A percentile compares a stretch with the other conserved stretches of the same genome.
Evolutionary conservation across 2,797 vertebrate species (phyloP).

Genomic region (Eulemur coronatus): DNA sequence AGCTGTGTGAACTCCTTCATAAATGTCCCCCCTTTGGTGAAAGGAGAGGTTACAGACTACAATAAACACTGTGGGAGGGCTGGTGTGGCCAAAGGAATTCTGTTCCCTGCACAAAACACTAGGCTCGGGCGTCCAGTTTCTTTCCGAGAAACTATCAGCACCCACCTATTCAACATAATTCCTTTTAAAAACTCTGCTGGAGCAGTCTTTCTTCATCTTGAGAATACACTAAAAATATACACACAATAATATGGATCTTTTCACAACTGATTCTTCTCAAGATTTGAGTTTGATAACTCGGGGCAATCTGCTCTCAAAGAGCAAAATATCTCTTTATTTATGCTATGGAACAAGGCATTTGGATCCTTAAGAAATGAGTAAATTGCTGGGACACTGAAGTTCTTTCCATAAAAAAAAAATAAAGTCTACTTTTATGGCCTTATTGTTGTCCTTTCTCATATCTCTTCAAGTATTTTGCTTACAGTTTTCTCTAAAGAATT

Average conservation of each 20-base stretch:
- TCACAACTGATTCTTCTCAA: neutral
- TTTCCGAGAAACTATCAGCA: conserved; percentile 14
- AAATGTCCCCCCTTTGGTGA: neutral
- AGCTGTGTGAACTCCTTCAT: conserved; percentile 60
- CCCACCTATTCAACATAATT: neutral
- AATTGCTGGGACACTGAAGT: neutral
- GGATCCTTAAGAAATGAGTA: neutral
- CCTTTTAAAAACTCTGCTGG: neutral
- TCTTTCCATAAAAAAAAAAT: neutral
- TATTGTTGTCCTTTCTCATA: conserved; percentile 21
- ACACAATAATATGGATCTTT: neutral
- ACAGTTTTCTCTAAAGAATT: conserved; percentile 4
- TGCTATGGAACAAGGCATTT: neutral
- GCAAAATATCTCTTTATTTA: neutral
- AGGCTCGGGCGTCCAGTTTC: neutral
- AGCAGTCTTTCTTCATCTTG: neutral
- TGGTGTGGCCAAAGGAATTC: neutral
- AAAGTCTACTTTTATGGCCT: neutral
- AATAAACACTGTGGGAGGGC: conserved; percentile 16
- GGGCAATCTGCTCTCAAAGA: neutral
- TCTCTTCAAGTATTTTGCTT: conserved; percentile 35
- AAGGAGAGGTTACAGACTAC: conserved; percentile 39
- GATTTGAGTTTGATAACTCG: neutral
- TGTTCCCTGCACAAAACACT: neutral
- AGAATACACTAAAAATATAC: neutral